These are phyloP conservation scores for Aproaerema taeniolella DNA, from an alignment of 2,888 invertebrate genomes.

Conservation along the genomic window DNA sequence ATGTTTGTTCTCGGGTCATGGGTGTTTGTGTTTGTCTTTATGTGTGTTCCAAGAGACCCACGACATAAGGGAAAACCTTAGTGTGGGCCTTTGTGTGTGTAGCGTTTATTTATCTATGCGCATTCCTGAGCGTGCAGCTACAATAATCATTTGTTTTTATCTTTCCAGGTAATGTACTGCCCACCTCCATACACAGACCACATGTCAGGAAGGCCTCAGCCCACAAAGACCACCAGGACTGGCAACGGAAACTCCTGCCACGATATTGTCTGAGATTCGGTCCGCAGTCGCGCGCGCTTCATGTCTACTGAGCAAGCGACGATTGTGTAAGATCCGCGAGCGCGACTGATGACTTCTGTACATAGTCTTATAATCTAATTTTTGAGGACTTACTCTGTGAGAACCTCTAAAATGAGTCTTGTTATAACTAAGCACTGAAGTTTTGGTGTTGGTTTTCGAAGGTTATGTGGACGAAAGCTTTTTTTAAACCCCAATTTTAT, in stretches of 20 bases:
- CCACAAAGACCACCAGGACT: slow-evolving; percentile 82
- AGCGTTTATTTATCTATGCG: too few relatives aligned
- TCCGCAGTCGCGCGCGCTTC: slow-evolving; percentile 48
- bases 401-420: too few relatives aligned
- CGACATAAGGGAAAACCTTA: too few relatives aligned
- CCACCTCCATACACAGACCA: slow-evolving; percentile 66
- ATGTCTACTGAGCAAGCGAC: slow-evolving; percentile 48
- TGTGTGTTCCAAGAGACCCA: too few relatives aligned
- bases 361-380: background rate
- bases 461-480: background rate
- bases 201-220: slow-evolving; percentile 66
- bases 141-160: too few relatives aligned
- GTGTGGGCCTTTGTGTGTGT: too few relatives aligned
- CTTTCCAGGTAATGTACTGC: slow-evolving; percentile 80
- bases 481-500: background rate
- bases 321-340: slow-evolving; percentile 36
- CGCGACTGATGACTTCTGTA: background rate
- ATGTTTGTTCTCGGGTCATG: too few relatives aligned
- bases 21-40: too few relatives aligned
- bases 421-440: too few relatives aligned
- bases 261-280: slow-evolving; percentile 70
- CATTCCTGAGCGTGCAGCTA: too few relatives aligned
- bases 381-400: background rate
- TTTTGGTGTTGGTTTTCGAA: too few relatives aligned
- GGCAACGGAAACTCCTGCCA: slow-evolving; percentile 83